Evolutionary conservation across 2,113 vertebrate genomes (phyloP).

Genomic region (Egretta garzetta): DNA sequence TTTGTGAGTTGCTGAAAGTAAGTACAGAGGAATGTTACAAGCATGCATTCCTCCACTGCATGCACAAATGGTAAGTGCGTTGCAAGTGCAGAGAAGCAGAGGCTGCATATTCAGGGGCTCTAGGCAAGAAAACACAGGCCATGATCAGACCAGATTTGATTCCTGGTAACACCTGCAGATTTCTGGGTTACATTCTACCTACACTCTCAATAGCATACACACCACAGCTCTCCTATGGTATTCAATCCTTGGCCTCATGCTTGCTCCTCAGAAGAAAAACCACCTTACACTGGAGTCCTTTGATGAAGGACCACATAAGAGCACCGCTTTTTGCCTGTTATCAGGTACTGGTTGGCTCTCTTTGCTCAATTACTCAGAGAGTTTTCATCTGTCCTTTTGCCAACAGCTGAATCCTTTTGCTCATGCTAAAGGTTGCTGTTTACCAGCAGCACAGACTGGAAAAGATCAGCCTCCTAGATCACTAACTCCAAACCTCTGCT

Average conservation of each 20-base stretch:
- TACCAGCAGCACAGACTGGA: background rate
- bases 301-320: background rate
- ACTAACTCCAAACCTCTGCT: background rate
- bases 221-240: background rate
- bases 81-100: background rate
- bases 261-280: background rate
- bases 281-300: background rate
- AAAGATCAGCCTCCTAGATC: background rate
- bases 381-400: background rate
- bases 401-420: background rate
- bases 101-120: background rate
- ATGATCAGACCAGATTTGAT: background rate
- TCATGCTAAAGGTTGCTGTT: background rate
- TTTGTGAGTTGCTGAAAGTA: background rate
- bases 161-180: background rate
- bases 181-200: background rate
- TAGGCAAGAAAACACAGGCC: background rate
- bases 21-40: background rate
- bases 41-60: fast-evolving
- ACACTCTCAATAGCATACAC: background rate
- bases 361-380: background rate
- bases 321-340: background rate
- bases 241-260: background rate
- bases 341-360: background rate
- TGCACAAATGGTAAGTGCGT: background rate